Conservation (phyloP, 2,113 vertebrate species). For the Tragelaphus scriptus region DNA sequence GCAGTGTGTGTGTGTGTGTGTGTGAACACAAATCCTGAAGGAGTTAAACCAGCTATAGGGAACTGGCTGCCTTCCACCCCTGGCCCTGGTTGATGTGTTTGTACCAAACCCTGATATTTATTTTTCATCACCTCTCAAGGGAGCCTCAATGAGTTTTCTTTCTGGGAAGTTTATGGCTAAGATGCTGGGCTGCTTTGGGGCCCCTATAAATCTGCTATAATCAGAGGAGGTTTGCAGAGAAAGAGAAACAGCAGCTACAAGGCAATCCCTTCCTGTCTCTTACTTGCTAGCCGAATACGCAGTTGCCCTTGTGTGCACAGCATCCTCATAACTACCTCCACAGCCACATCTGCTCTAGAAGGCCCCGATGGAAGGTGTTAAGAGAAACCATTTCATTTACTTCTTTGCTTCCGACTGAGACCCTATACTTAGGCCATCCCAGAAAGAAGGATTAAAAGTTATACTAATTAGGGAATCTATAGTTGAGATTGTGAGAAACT, state of each 20-base stretch:
- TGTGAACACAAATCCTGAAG: slow-evolving; percentile 38
- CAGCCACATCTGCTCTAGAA: not conserved
- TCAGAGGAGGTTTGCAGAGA: slow-evolving; percentile 69
- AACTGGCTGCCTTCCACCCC: slow-evolving; percentile 58
- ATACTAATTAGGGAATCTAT: not conserved
- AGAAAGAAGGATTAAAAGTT: slow-evolving; percentile 18
- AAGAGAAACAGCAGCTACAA: slow-evolving; percentile 62
- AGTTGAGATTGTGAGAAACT: not conserved
- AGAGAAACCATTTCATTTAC: not conserved
- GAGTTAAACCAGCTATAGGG: slow-evolving; percentile 52
- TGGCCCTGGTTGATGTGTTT: slow-evolving; percentile 69
- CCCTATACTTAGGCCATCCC: not conserved
- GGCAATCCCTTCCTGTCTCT: slow-evolving; percentile 43
- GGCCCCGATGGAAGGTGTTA: not conserved
- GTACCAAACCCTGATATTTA: slow-evolving; percentile 71
- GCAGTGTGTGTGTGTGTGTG: not conserved
- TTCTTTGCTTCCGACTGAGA: not conserved
- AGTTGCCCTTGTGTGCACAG: not conserved
- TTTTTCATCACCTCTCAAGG: slow-evolving; percentile 74
- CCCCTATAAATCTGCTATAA: slow-evolving; percentile 75
- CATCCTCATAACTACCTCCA: not conserved
- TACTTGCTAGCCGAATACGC: slow-evolving; percentile 15
- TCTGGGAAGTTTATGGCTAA: slow-evolving; percentile 74
- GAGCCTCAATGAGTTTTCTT: slow-evolving; percentile 74
- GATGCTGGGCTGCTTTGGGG: slow-evolving; percentile 74